These are phyloP conservation scores for Bambusicola thoracicus DNA, from an alignment of 2,113 vertebrate genomes.

Conservation along the genomic window DNA sequence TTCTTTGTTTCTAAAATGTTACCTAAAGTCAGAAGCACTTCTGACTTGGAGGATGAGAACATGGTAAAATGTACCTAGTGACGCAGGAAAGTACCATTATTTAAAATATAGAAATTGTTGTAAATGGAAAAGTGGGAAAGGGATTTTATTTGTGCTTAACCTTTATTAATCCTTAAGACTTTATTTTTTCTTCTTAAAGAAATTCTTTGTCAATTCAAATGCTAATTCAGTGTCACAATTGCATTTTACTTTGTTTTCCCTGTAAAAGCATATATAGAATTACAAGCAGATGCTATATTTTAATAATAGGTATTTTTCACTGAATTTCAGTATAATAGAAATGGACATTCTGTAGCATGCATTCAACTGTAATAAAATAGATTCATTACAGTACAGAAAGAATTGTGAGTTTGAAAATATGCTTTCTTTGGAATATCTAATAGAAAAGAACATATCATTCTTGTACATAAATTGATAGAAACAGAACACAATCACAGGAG, in stretches of 20 bases:
- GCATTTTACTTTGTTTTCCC: neutral
- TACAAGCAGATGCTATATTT: constrained; percentile 31
- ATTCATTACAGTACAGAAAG: constrained; percentile 26
- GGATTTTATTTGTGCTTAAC: neutral
- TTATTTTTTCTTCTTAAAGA: neutral
- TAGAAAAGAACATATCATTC: constrained; percentile 27
- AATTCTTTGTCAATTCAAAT: constrained; percentile 7
- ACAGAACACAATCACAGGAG: constrained; percentile 17
- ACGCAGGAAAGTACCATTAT: neutral
- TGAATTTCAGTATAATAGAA: constrained; percentile 45
- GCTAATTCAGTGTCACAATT: constrained; percentile 25
- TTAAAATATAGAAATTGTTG: neutral
- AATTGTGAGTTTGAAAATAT: constrained; percentile 17
- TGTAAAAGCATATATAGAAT: neutral
- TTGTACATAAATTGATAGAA: constrained; percentile 38
- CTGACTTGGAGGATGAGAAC: neutral
- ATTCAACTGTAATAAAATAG: constrained; percentile 60
- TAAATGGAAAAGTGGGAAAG: neutral
- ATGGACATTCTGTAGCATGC: constrained; percentile 13
- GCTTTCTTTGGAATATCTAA: constrained; percentile 58
- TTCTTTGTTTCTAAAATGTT: neutral
- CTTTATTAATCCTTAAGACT: neutral
- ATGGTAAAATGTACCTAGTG: neutral
- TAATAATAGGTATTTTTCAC: constrained; percentile 40
- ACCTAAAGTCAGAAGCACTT: neutral